A percentile compares a stretch with the other conserved stretches of the same genome.
phyloP scores from a whole-genome alignment of 2,113 vertebrate genomes.

The Chaenocephalus aceratus region DNA sequence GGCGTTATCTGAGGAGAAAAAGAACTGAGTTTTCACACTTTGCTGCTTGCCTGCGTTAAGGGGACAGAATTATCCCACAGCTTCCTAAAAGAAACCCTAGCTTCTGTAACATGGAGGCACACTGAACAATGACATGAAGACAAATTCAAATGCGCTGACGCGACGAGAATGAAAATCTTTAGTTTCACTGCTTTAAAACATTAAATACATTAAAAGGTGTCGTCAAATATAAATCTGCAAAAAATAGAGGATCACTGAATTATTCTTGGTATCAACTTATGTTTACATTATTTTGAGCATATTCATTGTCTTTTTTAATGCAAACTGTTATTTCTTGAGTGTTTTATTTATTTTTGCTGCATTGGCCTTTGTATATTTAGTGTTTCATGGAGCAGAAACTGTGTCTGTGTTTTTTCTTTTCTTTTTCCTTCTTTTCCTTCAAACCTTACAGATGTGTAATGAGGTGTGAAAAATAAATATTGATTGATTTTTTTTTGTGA shows the following conservation, averaged over 20 bases:
- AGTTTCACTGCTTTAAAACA: background rate
- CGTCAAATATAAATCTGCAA: background rate
- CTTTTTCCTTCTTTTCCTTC: background rate
- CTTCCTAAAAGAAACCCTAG: background rate
- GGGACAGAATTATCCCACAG: background rate
- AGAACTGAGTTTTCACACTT: background rate
- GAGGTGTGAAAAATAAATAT: background rate
- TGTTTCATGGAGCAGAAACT: background rate
- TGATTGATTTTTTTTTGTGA: background rate
- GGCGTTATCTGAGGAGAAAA: conserved; percentile 82
- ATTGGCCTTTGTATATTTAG: background rate
- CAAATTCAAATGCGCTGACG: background rate
- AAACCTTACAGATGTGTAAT: background rate
- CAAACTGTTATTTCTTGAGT: background rate
- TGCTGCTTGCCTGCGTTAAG: background rate
- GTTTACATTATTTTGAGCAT: background rate
- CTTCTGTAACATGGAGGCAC: background rate
- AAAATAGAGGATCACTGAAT: background rate
- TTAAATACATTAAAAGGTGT: background rate
- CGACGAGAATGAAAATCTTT: background rate
- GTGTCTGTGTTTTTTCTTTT: too few relatives aligned
- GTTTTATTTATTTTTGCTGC: background rate
- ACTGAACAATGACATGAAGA: background rate
- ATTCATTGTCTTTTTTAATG: background rate
- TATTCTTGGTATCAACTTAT: too few relatives aligned